phyloP scores from a whole-genome alignment of 2,113 vertebrate species.

The Neotoma lepida region DNA sequence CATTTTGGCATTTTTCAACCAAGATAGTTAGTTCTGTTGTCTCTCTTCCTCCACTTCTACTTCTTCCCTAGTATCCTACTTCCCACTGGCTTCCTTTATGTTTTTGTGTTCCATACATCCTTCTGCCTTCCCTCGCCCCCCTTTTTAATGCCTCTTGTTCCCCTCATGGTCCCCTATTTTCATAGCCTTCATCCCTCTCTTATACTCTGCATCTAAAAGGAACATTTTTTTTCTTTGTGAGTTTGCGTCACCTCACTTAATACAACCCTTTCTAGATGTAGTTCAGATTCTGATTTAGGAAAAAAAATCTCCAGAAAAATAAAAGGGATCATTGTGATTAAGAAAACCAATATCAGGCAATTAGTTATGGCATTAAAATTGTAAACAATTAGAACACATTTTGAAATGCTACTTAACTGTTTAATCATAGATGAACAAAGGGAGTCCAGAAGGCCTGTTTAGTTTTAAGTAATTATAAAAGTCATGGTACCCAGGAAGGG shows the following conservation, averaged over 20 bases:
- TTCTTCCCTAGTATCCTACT: too few relatives aligned
- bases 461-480: slow-evolving; percentile 26
- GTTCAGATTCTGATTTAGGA: not conserved
- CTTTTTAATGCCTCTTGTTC: not conserved
- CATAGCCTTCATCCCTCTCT: not conserved
- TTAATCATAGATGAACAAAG: not conserved
- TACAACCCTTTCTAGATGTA: not conserved
- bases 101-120: not conserved
- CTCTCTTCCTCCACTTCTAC: not conserved
- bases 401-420: slow-evolving; percentile 20
- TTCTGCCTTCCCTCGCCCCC: not conserved
- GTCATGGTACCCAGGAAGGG: not conserved
- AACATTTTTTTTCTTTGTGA: not conserved
- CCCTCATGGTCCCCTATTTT: not conserved
- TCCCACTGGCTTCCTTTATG: not conserved
- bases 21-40: not conserved
- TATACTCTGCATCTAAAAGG: not conserved
- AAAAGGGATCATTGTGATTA: slow-evolving; percentile 11
- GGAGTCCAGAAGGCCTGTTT: not conserved
- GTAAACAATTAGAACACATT: not conserved
- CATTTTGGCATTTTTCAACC: not conserved
- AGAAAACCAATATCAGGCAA: not conserved
- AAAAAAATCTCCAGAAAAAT: not conserved
- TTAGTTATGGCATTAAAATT: slow-evolving; percentile 41
- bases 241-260: not conserved